Evolutionary conservation across 2,888 invertebrate species (phyloP).

Genomic region (Doris montereyensis): DNA sequence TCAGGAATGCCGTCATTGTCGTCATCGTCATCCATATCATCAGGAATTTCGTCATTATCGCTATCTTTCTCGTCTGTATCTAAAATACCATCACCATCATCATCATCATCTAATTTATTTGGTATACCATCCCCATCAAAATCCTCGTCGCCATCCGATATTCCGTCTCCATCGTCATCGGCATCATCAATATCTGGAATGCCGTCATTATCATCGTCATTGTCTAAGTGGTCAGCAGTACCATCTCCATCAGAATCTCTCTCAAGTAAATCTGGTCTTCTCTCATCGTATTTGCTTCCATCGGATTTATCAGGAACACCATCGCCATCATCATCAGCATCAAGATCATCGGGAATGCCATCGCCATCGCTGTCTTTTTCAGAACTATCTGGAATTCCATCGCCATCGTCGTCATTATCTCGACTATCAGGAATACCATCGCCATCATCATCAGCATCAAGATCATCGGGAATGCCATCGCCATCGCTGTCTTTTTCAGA

Average conservation of each 20-base stretch:
- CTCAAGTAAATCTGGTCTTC: conserved; percentile 55
- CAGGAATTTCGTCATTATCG: conserved; percentile 60
- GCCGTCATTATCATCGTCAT: conserved; percentile 62
- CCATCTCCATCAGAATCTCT: conserved; percentile 63
- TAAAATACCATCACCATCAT: conserved; percentile 57
- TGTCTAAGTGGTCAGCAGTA: conserved; percentile 54
- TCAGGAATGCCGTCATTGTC: conserved; percentile 70
- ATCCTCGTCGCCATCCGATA: conserved; percentile 61
- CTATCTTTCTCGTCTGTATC: conserved; percentile 54
- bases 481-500: conserved; percentile 43
- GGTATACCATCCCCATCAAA: conserved; percentile 64
- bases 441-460: conserved; percentile 56
- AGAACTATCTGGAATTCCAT: conserved; percentile 51
- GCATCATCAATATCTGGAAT: conserved; percentile 55
- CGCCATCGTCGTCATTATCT: conserved; percentile 46
- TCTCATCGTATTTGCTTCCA: conserved; percentile 60
- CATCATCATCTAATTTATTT: conserved; percentile 56
- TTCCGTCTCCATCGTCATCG: conserved; percentile 63
- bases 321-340: conserved; percentile 64
- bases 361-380: conserved; percentile 57
- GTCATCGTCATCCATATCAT: conserved; percentile 55
- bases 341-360: conserved; percentile 55
- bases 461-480: conserved; percentile 51
- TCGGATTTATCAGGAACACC: conserved; percentile 64
- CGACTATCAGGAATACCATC: conserved; percentile 61